These are phyloP conservation scores for human DNA, from an alignment of 2,113 vertebrate genomes.

Conservation along the genomic window DNA sequence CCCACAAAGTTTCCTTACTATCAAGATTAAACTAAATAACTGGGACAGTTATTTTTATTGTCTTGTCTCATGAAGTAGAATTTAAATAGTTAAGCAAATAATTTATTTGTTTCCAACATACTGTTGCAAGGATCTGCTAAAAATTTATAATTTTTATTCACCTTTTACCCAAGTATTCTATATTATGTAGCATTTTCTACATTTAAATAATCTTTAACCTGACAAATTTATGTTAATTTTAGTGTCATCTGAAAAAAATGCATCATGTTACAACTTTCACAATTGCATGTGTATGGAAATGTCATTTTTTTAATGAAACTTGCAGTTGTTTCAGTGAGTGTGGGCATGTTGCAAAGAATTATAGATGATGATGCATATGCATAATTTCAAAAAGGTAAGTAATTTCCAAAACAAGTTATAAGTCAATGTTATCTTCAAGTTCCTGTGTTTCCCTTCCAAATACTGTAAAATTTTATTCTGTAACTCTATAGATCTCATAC, in stretches of 20 bases:
- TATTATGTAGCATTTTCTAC: neutral
- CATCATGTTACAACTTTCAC: slow-evolving; percentile 12
- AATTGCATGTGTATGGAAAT: slow-evolving; percentile 22
- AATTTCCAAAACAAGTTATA: neutral
- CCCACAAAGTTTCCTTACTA: neutral
- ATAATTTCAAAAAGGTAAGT: neutral
- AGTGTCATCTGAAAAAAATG: slow-evolving; percentile 49
- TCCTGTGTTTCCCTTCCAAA: neutral
- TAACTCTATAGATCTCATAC: neutral
- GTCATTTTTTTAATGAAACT: slow-evolving; percentile 4
- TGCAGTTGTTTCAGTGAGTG: neutral
- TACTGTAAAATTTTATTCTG: neutral
- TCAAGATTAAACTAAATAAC: slow-evolving; percentile 16
- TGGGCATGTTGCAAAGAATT: slow-evolving; percentile 24
- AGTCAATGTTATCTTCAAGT: neutral
- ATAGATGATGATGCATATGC: neutral
- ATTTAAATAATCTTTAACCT: slow-evolving; percentile 52
- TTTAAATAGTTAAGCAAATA: slow-evolving; percentile 48
- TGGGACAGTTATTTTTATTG: slow-evolving; percentile 27
- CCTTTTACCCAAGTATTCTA: neutral
- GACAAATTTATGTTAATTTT: slow-evolving; percentile 48
- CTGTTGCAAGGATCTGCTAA: neutral
- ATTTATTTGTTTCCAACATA: slow-evolving; percentile 47
- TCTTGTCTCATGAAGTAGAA: neutral
- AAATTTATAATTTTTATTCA: slow-evolving; percentile 45